Evolutionary conservation across 2,888 invertebrate species (phyloP), one percentile per base, ranked within the genome.

Genomic region (Leptopilina myrica): DNA sequence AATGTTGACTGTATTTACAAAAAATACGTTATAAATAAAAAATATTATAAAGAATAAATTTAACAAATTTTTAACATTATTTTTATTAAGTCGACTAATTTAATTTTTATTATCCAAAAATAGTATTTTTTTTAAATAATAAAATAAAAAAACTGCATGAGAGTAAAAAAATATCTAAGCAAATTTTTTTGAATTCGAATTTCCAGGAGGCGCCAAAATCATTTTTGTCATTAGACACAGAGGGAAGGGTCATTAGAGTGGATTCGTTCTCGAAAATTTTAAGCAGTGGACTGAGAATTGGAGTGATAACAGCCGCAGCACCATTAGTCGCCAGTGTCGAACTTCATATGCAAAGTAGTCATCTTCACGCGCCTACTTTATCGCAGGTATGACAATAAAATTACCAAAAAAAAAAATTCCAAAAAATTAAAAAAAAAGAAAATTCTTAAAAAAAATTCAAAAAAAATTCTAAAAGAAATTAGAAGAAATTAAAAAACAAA

Each of bases 261-360:
- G 96, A 97, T 92, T 96, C 96, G 0, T 93, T 96, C 86, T 96
- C 96, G 0, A 97, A 97, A 92, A 94, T 95, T 43, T 89, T 96
- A 69, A 94, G 95, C 88, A 94, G 95, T 0, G 96, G 97, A 0
- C 91, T 97, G 67, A 93, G 97, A 81, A 91, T 96, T 0, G 97
- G 96, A 14, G 95, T 95, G 93, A 92, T 96, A 46, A 96, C 95
- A 0, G 97, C 95, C 0, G 95, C 96, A 0, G 93, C 93, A 65
- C 93, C 93, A 0, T 88, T 97, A 33, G 91, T 96, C 6, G 92
- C 94, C 12, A 92, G 93, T 43, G 91, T 96, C 59, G 95, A 95
- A 86, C 92, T 96, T 40, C 96, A 96, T 87, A 93, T 95, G 88
- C 96, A 96, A 88, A 95, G 95, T 40, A 95, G 94, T 11, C 93